Evolutionary conservation across 1,140 invertebrate genomes (phyloP).

Genomic region (Vollenhovia emeryi): DNA sequence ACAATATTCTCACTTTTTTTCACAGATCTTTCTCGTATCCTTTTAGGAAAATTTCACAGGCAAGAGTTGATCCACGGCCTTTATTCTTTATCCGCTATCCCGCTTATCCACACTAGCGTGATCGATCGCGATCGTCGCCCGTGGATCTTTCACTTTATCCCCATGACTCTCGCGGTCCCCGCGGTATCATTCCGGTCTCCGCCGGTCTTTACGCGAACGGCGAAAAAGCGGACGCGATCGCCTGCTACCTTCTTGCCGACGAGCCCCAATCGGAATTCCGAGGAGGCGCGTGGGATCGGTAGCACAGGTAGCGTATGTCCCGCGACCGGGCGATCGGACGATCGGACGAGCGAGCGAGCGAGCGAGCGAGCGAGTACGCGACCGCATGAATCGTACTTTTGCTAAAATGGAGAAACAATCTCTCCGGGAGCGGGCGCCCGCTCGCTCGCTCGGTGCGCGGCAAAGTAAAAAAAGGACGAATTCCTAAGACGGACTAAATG

Average conservation of each 20-base stretch:
- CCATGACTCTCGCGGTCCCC: not conserved
- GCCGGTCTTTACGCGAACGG: conserved; percentile 31
- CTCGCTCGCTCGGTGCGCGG: not conserved
- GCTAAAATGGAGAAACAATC: conserved; percentile 47
- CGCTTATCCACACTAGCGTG: not conserved
- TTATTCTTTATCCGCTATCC: not conserved
- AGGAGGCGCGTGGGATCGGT: conserved; percentile 44
- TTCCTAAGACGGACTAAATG: conserved; percentile 37
- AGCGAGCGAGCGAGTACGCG: not conserved
- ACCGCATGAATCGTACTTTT: conserved; percentile 29
- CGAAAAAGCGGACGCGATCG: conserved; percentile 48
- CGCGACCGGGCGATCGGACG: not conserved
- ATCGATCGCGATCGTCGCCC: conserved; percentile 13
- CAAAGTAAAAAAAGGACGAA: conserved; percentile 14
- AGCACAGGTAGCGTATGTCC: conserved; percentile 39
- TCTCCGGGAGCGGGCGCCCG: not conserved
- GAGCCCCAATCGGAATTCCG: conserved; percentile 47
- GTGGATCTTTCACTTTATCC: not conserved
- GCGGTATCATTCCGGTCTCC: conserved; percentile 34
- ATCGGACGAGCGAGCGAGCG: not conserved
- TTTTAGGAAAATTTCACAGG: not conserved
- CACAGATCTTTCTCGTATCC: not conserved
- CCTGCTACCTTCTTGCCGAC: conserved; percentile 40
- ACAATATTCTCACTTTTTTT: not conserved
- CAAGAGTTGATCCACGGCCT: not conserved